Evolutionary conservation across 1,140 invertebrate species (phyloP), one percentile per base, ranked within the genome.

Genomic region (Spodoptera frugiperda): DNA sequence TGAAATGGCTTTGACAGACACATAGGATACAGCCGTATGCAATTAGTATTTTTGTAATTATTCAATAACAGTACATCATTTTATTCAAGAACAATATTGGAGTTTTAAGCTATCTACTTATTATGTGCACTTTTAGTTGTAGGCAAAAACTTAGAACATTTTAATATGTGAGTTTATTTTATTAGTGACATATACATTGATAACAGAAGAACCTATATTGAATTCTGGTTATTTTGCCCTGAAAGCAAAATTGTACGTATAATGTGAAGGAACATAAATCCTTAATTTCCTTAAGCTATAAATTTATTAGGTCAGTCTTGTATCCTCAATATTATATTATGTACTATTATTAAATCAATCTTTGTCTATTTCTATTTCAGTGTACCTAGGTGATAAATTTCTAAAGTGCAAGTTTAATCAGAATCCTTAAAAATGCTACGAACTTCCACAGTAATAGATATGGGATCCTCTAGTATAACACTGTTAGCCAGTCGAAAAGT

Each of bases 401-500:
- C 30, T 39, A 39, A 61, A 61, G 57, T 61, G 33, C 57, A 61
- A 61, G 59, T 46, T n/a, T 12, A 19, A 46, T 63, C 33, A 46
- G n/a, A 65, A 65, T 65, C 61, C 1, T 5, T n/a, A 3, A 63
- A 19, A 19, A 48, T 65, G 33, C 17, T n/a, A 8, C 15, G 30
- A 46, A 19, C 15, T 46, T 19, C n/a, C 19, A 30, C 61, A 46
- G 46, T 44, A 17, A 17, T 65, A n/a, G 79, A 78, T 10, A 46
- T 76, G 17, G 57, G 17, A 15, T 46, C 65, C 30, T 76, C 76
- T 21, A 78, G 76, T 46, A 53, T 67, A 19, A 63, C 67, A 11
- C 15, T 78, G 46, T 49, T 74, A 73, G 44, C 53, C 11, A 77
- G 78, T 57, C 65, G 33, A 81, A 72, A 57, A 61, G 80, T 81